Percentiles rank a stretch among this genome's conserved stretches.
phyloP scores from a whole-genome alignment of 2,113 vertebrate species.

The Riparia riparia region DNA sequence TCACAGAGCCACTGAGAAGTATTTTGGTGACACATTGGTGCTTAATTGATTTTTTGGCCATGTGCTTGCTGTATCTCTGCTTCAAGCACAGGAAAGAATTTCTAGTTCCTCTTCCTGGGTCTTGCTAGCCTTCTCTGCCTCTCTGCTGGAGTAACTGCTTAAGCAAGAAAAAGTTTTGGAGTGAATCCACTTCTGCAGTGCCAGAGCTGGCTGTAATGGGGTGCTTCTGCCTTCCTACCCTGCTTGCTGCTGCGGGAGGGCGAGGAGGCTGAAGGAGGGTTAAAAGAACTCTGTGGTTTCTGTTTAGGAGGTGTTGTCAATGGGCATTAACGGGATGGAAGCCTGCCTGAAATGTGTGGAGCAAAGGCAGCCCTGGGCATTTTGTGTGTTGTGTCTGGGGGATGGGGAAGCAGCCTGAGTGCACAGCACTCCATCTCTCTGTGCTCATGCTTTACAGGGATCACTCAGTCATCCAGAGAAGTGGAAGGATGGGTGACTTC shows the following conservation, averaged over 20 bases:
- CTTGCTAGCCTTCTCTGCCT: background rate
- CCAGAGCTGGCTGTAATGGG: background rate
- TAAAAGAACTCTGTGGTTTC: background rate
- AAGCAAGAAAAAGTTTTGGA: background rate
- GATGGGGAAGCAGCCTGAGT: too few species aligned
- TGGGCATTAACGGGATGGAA: background rate
- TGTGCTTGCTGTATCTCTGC: background rate
- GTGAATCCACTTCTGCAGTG: background rate
- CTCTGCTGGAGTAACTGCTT: background rate
- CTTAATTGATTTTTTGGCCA: background rate
- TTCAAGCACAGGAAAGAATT: background rate
- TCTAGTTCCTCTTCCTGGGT: background rate
- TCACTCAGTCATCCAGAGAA: background rate
- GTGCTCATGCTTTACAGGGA: background rate
- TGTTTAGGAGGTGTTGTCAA: background rate
- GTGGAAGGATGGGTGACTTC: background rate
- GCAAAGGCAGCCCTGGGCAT: background rate
- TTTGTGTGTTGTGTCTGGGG: accelerated
- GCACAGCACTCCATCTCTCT: background rate
- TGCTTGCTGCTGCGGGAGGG: background rate
- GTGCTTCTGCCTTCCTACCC: background rate
- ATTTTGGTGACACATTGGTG: background rate
- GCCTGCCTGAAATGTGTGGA: background rate
- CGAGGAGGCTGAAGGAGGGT: background rate
- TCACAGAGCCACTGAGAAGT: background rate